Conservation (phyloP, 2,113 vertebrate genomes). For the Aldabrachelys gigantea region DNA sequence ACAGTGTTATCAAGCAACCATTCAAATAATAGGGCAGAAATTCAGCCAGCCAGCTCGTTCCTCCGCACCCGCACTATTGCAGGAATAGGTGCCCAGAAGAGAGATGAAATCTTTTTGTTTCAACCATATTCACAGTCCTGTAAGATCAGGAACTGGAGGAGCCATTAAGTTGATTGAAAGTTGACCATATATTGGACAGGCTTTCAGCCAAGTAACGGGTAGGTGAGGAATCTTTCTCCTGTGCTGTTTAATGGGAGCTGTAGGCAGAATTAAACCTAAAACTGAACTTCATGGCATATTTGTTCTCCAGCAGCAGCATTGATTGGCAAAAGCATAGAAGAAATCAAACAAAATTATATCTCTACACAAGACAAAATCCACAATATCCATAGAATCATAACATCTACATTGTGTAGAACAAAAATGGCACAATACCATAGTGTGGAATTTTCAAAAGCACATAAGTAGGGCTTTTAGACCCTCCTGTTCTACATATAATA, state of each 20-base stretch:
- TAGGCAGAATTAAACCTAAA: not conserved
- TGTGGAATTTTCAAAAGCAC: not conserved
- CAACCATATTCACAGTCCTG: not conserved
- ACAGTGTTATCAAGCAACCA: not conserved
- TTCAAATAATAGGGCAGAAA: not conserved
- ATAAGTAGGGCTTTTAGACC: not conserved
- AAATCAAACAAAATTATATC: not conserved
- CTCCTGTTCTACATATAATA: not conserved
- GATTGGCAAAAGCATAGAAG: not conserved
- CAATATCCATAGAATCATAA: not conserved
- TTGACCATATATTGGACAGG: accelerated
- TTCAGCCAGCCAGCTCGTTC: not conserved
- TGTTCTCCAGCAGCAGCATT: not conserved
- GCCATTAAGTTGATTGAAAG: not conserved
- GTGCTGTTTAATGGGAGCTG: not conserved
- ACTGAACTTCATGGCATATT: not conserved
- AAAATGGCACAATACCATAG: not conserved
- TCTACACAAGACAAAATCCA: not conserved
- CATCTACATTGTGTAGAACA: not conserved
- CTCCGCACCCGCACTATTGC: not conserved
- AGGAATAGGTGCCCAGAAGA: not conserved
- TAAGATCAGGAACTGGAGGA: not conserved
- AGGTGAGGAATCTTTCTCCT: not conserved
- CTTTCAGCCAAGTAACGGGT: not conserved
- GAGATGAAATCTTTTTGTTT: not conserved